Base-by-base conservation (phyloP, 2,888 invertebrate genomes). In the Rhamphomyia laevipes region DNA sequence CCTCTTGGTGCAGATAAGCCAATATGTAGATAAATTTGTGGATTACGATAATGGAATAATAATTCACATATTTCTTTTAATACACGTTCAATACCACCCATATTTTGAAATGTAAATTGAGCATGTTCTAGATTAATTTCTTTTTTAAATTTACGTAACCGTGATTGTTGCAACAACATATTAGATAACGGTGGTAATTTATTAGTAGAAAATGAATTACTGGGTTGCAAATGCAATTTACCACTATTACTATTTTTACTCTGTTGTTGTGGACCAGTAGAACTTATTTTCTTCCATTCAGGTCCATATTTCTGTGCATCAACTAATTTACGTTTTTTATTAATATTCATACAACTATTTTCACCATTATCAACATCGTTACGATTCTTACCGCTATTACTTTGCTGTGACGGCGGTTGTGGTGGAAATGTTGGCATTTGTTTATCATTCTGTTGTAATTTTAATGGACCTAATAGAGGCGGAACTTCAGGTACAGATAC, bases 1-100 rank as follows among this genome's bases (percentile, higher is more conserved):
- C 95, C 96, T 62, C 90, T 77, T 0, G 94, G 91, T 37, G 94
- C 87, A 55, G 85, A 80, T 47, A 92, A 81, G 2, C 93, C 93
- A 53, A 95, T 74, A 56, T 82, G 77, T 51, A 76, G 74, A 67
- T 90, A 94, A n/a, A 94, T 80, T 67, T 92, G 88, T 3, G 94
- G 91, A 62, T 92, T 88, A 60, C 84, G 86, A 67, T 95, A 81
- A 64, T 94, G 93, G 57, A 90, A 74, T 46, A 93, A 72, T 49
- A 89, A 71, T 62, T 84, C 82, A 63, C 84, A 84, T 2, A 90
- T 76, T 58, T 80, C 77, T 68, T 77, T 66, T 16, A 89, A 73
- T 16, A 84, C 78, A 58, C 80, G 79, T 37, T 84, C 82, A 70
- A 85, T 81, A 11, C 93, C 93, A 41, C 90, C 92, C 59, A 93